These are phyloP conservation scores for Lasioglossum figueresi DNA, from an alignment of 2,888 invertebrate genomes.

Conservation along the genomic window DNA sequence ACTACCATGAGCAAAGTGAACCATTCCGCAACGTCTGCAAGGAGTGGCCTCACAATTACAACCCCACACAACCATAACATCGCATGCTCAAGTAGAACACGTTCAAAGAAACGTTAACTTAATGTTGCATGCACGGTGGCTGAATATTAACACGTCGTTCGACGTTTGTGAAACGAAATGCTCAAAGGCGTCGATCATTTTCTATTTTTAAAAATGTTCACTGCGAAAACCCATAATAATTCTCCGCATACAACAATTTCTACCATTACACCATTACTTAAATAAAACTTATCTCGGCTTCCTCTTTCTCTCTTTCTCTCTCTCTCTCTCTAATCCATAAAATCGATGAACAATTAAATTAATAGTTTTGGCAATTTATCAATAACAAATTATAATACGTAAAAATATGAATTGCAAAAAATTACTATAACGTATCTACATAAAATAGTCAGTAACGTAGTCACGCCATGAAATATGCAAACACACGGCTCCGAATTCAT, in stretches of 20 bases:
- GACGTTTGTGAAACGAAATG: not conserved
- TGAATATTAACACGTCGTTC: conserved; percentile 14
- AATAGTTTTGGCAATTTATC: not conserved
- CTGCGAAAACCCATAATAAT: not conserved
- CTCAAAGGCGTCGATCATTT: not conserved
- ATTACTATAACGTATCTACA: not conserved
- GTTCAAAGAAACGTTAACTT: conserved; percentile 40
- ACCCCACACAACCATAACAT: conserved; percentile 12
- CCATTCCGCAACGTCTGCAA: conserved; percentile 40
- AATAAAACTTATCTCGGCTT: not conserved
- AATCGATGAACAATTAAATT: not conserved
- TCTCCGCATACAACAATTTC: not conserved
- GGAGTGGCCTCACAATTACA: conserved; percentile 50
- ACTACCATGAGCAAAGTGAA: conserved; percentile 27
- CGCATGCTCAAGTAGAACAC: conserved; percentile 44
- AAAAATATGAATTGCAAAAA: not conserved
- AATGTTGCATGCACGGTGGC: conserved; percentile 19
- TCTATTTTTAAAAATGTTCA: not conserved
- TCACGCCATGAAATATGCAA: not conserved
- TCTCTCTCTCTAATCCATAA: not conserved
- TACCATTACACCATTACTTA: not conserved
- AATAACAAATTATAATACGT: not conserved
- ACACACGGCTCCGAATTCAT: not conserved
- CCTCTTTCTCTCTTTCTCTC: no score
- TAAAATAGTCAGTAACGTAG: not conserved